Evolutionary conservation across 2,797 vertebrate species (phyloP).

Genomic region (Toxotes lorentzi): DNA sequence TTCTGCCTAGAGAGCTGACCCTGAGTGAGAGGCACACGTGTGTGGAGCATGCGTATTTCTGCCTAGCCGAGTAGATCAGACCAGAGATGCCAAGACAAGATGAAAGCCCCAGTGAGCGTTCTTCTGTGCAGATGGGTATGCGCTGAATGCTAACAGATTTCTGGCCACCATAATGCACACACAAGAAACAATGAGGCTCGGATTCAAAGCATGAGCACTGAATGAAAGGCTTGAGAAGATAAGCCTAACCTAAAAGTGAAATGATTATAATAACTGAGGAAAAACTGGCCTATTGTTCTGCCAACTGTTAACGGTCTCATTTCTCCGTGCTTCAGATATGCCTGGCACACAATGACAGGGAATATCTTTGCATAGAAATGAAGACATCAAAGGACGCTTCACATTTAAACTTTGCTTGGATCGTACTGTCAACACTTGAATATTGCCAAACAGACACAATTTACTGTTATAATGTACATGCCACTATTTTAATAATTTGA

Average conservation of each 20-base stretch:
- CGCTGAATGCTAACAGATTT: slow-evolving; percentile 46
- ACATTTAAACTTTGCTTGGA: slow-evolving; percentile 21
- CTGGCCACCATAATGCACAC: slow-evolving; percentile 19
- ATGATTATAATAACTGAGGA: slow-evolving; percentile 46
- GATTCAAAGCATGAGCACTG: slow-evolving; percentile 49
- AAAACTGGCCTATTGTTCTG: slow-evolving; percentile 54
- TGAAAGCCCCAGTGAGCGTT: slow-evolving; percentile 63
- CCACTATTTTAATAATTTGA: neutral
- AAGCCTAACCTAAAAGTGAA: slow-evolving; percentile 37
- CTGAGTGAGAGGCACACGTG: slow-evolving; percentile 11
- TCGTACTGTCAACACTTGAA: neutral
- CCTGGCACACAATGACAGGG: slow-evolving; percentile 39
- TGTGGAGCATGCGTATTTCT: slow-evolving; percentile 15
- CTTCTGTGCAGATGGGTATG: slow-evolving; percentile 73
- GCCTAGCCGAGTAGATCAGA: slow-evolving; percentile 24
- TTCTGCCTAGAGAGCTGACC: neutral
- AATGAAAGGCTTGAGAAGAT: slow-evolving; percentile 44
- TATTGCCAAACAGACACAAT: neutral
- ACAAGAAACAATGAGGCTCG: slow-evolving; percentile 62
- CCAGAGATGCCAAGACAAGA: slow-evolving; percentile 62
- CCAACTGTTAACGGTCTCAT: slow-evolving; percentile 40
- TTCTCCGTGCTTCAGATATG: slow-evolving; percentile 32
- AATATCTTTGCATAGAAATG: slow-evolving; percentile 60
- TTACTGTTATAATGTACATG: neutral
- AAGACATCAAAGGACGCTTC: slow-evolving; percentile 50